Percentiles rank a stretch among this genome's conserved stretches.
These are phyloP conservation scores for Corythoichthys haematopterus DNA, from an alignment of 2,113 vertebrate species.

Conservation along the genomic window DNA sequence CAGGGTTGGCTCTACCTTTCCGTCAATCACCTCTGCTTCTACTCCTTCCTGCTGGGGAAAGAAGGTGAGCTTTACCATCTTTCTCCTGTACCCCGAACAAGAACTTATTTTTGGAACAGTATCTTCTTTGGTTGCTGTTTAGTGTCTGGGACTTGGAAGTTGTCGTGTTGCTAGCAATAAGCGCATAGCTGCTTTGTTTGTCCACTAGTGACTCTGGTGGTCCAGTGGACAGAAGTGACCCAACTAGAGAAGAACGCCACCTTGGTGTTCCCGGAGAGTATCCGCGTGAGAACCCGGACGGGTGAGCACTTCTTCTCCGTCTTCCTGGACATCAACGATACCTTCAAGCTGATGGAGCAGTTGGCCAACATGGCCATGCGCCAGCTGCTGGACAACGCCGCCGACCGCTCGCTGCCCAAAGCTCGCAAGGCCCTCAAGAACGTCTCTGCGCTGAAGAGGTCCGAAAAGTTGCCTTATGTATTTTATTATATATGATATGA, in stretches of 20 bases:
- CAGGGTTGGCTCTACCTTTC: conserved; percentile 97
- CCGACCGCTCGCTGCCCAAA: conserved; percentile 82
- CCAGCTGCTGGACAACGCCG: conserved; percentile 85
- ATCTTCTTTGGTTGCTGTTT: too few relatives aligned
- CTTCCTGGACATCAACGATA: conserved; percentile 94
- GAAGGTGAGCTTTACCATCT: conserved; percentile 73
- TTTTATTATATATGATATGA: too few relatives aligned
- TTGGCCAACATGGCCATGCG: conserved; percentile 94
- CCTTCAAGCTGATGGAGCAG: conserved; percentile 97
- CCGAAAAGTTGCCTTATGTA: too few relatives aligned
- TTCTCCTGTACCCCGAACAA: too few relatives aligned
- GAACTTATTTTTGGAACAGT: too few relatives aligned
- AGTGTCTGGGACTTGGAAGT: too few relatives aligned
- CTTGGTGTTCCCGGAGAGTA: conserved; percentile 88
- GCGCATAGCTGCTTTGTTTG: too few relatives aligned
- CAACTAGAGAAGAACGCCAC: conserved; percentile 93
- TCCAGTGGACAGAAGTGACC: conserved; percentile 92
- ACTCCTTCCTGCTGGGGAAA: conserved; percentile 94
- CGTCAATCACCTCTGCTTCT: conserved; percentile 96
- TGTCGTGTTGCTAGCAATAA: too few relatives aligned
- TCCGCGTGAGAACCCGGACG: conserved; percentile 87
- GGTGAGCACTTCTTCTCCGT: conserved; percentile 93
- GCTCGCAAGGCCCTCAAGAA: conserved; percentile 83
- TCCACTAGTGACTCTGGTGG: conserved; percentile 83
- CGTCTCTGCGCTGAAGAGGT: conserved; percentile 86